Conservation (phyloP, 2,888 invertebrate genomes). For the Argyra leucocephala region DNA sequence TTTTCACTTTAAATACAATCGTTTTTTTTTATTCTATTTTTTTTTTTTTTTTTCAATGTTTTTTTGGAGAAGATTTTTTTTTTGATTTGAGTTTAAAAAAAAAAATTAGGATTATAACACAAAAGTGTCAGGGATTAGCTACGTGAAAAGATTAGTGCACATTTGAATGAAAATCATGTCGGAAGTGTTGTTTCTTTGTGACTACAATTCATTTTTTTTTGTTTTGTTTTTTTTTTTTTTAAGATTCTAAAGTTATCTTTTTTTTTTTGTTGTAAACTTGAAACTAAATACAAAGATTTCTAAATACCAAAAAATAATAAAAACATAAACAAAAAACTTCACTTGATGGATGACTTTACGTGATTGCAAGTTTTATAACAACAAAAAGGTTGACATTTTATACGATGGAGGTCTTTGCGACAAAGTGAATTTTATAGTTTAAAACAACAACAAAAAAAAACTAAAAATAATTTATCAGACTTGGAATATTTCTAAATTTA, state of each 20-base stretch:
- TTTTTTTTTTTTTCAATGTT: too few relatives aligned
- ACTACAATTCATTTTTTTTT: background rate
- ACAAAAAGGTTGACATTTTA: background rate
- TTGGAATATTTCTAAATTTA: too few relatives aligned
- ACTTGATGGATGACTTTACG: background rate
- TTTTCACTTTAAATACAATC: too few relatives aligned
- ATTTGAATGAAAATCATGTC: constrained; percentile 3
- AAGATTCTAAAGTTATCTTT: background rate
- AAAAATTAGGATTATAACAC: background rate
- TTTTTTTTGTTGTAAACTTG: background rate
- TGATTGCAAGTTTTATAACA: background rate
- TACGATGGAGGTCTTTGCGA: background rate
- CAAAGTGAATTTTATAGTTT: too few relatives aligned
- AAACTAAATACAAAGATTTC: background rate
- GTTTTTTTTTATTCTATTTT: too few relatives aligned
- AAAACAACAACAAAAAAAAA: too few relatives aligned
- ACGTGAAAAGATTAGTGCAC: background rate
- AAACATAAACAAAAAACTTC: background rate
- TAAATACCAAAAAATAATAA: background rate
- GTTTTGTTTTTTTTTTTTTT: background rate
- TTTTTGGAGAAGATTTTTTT: too few relatives aligned
- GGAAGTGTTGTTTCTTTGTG: background rate
- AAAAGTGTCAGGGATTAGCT: background rate
- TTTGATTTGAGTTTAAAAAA: background rate
- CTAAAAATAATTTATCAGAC: too few relatives aligned